Conservation (phyloP, 2,113 vertebrate species). For the Pseudolaguvia tuberculata region DNA sequence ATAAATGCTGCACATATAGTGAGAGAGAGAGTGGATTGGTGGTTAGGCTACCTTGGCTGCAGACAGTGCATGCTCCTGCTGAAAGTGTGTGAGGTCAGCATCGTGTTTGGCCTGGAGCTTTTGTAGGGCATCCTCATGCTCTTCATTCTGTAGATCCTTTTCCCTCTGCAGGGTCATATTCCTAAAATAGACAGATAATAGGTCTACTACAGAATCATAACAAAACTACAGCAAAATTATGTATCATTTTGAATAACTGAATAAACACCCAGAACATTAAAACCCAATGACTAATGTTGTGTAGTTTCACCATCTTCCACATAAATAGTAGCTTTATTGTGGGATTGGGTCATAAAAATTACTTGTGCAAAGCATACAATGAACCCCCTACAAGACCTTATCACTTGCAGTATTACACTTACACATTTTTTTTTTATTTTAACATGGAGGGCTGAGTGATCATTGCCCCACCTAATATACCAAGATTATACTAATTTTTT, state of each 20-base stretch:
- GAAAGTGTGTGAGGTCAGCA: constrained; percentile 71
- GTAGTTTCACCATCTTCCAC: too few species aligned
- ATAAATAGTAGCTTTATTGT: too few species aligned
- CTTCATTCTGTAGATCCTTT: constrained; percentile 67
- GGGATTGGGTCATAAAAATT: too few species aligned
- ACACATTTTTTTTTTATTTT: too few species aligned
- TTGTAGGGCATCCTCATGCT: constrained; percentile 69
- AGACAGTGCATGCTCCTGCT: constrained; percentile 78
- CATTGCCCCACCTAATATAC: too few species aligned
- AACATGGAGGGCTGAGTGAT: too few species aligned
- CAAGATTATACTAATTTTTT: too few species aligned
- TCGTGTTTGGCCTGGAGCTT: constrained; percentile 74
- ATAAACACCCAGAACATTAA: too few species aligned
- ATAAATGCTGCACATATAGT: not conserved
- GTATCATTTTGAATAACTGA: not conserved
- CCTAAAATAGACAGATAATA: constrained; percentile 58
- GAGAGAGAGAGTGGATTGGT: not conserved
- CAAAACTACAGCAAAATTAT: not conserved
- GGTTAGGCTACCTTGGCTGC: constrained; percentile 76
- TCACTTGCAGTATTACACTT: too few species aligned
- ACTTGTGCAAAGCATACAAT: too few species aligned
- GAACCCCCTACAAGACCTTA: too few species aligned
- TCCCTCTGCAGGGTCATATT: constrained; percentile 71
- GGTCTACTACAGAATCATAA: not conserved
- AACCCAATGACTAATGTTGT: too few species aligned